Conservation (phyloP, 2,113 vertebrate genomes). For the Seriola quinqueradiata region DNA sequence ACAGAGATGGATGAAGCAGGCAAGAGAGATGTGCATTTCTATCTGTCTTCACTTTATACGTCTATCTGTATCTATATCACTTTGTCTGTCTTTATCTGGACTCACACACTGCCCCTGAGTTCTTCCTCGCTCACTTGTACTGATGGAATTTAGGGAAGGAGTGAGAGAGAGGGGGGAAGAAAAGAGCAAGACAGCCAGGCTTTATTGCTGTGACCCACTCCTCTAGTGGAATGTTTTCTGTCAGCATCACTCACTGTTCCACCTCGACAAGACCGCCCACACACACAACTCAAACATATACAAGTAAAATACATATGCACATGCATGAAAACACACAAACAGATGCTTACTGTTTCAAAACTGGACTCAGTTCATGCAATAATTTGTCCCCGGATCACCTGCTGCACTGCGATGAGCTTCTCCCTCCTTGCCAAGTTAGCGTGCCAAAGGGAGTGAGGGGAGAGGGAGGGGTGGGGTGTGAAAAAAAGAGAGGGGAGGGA, state of each 20-base stretch:
- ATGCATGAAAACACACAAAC: neutral
- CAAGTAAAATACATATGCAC: neutral
- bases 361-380: neutral
- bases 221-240: constrained; percentile 51
- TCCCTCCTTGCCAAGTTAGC: constrained; percentile 27
- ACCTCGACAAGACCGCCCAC: constrained; percentile 40
- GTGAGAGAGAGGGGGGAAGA: neutral
- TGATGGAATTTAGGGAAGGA: constrained; percentile 51
- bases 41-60: constrained; percentile 64
- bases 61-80: constrained; percentile 68
- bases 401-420: constrained; percentile 28
- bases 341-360: neutral
- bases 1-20: constrained; percentile 72
- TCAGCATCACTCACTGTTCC: constrained; percentile 51
- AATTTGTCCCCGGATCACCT: constrained; percentile 53
- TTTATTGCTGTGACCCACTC: constrained; percentile 48
- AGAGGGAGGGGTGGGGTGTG: constrained; percentile 1
- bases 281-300: neutral
- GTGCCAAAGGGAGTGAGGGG: constrained; percentile 32
- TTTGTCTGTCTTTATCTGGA: constrained; percentile 60
- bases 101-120: constrained; percentile 51
- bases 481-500: neutral
- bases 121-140: constrained; percentile 32
- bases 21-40: constrained; percentile 59
- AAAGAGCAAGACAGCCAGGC: constrained; percentile 35